phyloP scores from a whole-genome alignment of 2,888 invertebrate species.

The Cactoblastis cactorum region DNA sequence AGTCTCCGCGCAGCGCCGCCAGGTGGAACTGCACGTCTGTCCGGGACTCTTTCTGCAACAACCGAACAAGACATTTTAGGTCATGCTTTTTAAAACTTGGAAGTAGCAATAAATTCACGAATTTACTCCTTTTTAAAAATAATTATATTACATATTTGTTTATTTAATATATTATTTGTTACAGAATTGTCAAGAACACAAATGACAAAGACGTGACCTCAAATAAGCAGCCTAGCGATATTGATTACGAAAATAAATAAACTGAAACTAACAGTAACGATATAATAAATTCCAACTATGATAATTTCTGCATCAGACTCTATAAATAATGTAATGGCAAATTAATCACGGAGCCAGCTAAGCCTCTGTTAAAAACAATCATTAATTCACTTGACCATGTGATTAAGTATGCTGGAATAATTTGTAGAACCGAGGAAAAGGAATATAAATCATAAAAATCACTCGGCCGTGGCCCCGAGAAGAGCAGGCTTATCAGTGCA shows the following conservation, averaged over 20 bases:
- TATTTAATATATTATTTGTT: too few relatives aligned
- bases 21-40: conserved; percentile 95
- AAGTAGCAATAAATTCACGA: not conserved
- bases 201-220: too few relatives aligned
- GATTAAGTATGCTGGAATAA: not conserved
- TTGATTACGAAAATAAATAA: too few relatives aligned
- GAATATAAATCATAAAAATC: not conserved
- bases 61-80: not conserved
- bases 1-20: conserved; percentile 92
- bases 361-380: not conserved
- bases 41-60: conserved; percentile 91
- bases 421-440: not conserved
- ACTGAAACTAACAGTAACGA: too few relatives aligned
- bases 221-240: too few relatives aligned
- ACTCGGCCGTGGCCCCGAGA: not conserved
- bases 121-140: too few relatives aligned
- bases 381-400: not conserved
- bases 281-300: not conserved
- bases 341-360: not conserved
- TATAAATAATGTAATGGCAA: not conserved
- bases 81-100: not conserved
- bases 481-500: conserved; percentile 6
- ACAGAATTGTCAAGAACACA: too few relatives aligned
- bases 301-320: not conserved
- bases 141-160: too few relatives aligned